Evolutionary conservation across 2,113 vertebrate genomes (phyloP), one percentile per base, ranked within the genome.

Genomic region (Crotalus helleri): DNA sequence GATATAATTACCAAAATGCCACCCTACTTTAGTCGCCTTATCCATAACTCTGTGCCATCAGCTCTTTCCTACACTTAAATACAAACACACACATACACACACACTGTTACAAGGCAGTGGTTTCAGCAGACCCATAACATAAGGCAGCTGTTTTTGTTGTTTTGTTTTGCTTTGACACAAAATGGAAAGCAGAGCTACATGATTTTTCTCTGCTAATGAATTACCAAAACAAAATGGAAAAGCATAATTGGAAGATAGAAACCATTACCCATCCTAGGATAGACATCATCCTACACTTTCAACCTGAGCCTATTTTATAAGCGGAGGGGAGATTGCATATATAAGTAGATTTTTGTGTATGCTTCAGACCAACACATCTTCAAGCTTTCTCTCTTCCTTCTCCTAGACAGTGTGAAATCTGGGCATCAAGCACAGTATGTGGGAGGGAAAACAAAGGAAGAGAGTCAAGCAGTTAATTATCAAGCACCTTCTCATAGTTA

Each of bases 401-500:
- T 46, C 39, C 59, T 51, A 21, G 7, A 19, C 13, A 9, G 88
- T 91, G 29, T 33, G 23, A 54, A 26, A 1, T 23, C 49, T 90
- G 87, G 87, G 74, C 92, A 88, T 93, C 92, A 19, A 88, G 15
- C 93, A 21, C 69, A 90, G 94, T 89, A 39, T 91, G 85, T 93
- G 1, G 8, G 69, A n/a, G 0, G 46, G 0, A 19, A 81, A 33
- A 44, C 17, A 81, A 44, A 81, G 74, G 33, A 81, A 44, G 54
- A 23, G 89, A 87, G 93, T 1, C 8, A 55, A 86, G 91, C 87
- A 85, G 13, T 92, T 95, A 54, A 96, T 96, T 97, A 96, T 1
- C 1, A 55, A 95, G 33, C 53, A 57, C 11, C 64, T 91, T 51
- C 74, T 91, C 33, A 3, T 46, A 3, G 29, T 6, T 74, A 81